Evolutionary conservation across 2,797 vertebrate genomes (phyloP), one percentile per base, ranked within the genome.

Genomic region (Coregonus suidteri): DNA sequence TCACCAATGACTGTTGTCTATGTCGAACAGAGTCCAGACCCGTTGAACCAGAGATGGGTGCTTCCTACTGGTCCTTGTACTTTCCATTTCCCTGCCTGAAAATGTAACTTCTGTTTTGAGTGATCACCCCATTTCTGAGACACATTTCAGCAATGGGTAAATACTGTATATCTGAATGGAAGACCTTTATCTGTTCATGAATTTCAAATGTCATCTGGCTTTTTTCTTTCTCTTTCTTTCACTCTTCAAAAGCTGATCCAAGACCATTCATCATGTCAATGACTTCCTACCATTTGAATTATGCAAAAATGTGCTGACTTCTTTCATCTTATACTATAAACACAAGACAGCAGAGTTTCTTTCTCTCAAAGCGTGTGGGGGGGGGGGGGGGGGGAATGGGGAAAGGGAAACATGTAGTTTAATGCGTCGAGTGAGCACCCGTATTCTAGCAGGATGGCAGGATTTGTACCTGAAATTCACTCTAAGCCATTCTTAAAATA

Each of bases 381-480:
- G 11, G 5, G 56, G 11, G 41, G 9, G 5, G 56, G 11, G n/a
- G n/a, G 9, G 5, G 56, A 13, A 25, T 4, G 56, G 31, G 70
- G 35, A 56, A 56, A 59, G 52, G 75, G 75, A 65, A 68, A 62
- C 47, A 13, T 70, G 34, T 20, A 64, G 73, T 75, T 68, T 51
- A 82, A 79, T 74, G 88, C 89, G 85, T 89, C 82, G 85, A 90
- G 83, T 84, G 85, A 87, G 89, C 83, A 79, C 86, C 90, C 77
- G 86, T 84, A 91, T 92, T 75, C 91, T 90, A 92, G 88, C 85
- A 89, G 77, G 91, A 89, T 86, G 91, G 89, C 62, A 82, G 88
- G 93, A 92, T 90, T 92, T 92, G 90, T 92, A 92, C 92, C 87
- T 92, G 84, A 94, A 91, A 94, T 89, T 88, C 90, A 87, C 86